Conservation (phyloP, 2,113 vertebrate species). For the Pelobates fuscus region DNA sequence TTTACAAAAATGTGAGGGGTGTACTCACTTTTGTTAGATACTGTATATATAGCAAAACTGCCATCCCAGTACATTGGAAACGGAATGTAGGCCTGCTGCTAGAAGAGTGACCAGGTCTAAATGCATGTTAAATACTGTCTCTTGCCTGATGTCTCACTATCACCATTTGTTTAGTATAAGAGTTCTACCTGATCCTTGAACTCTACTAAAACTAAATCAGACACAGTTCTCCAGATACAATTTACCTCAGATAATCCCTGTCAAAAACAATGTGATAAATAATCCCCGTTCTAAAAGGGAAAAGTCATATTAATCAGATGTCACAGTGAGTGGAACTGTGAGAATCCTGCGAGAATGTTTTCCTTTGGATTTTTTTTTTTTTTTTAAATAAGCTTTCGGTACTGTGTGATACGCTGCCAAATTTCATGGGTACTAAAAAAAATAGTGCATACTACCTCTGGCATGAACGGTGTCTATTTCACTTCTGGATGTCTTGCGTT, state of each 20-base stretch:
- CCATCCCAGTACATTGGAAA: no score
- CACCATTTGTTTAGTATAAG: no score
- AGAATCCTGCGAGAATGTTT: background rate
- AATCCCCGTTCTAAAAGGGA: background rate
- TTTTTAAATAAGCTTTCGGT: background rate
- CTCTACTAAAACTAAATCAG: background rate
- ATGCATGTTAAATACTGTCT: no score
- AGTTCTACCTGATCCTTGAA: background rate
- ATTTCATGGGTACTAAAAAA: no score
- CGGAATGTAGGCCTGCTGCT: no score
- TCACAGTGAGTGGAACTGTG: background rate
- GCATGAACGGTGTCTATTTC: background rate
- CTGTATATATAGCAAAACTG: no score
- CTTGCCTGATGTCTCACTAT: no score
- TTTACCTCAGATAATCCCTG: background rate
- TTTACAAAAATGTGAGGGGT: no score
- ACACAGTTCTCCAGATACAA: background rate
- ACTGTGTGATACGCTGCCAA: background rate
- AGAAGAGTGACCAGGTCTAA: no score
- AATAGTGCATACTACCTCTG: slow-evolving; percentile 8
- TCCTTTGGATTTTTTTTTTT: background rate
- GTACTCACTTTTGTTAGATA: no score
- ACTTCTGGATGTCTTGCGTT: slow-evolving; percentile 2
- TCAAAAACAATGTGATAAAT: slow-evolving; percentile 1
- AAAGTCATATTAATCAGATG: slow-evolving; percentile 5